phyloP scores from a whole-genome alignment of 1,140 invertebrate genomes.

The Cataglyphis hispanica region DNA sequence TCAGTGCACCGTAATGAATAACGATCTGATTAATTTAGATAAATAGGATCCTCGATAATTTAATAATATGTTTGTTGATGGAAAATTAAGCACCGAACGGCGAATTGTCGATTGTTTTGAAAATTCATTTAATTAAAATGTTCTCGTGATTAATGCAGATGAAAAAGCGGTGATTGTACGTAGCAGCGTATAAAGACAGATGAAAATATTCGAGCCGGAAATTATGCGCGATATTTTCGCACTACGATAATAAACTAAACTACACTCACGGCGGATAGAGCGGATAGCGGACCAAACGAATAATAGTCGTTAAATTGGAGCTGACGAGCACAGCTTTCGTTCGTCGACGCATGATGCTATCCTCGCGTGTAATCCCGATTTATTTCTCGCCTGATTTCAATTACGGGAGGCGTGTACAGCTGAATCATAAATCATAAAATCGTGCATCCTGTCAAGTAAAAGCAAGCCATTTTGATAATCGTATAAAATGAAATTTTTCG shows the following conservation, averaged over 20 bases:
- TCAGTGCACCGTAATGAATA: neutral
- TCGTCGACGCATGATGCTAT: conserved; percentile 40
- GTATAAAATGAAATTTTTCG: neutral
- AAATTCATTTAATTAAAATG: conserved; percentile 31
- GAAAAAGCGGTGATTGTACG: too few species aligned
- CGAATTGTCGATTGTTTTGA: neutral
- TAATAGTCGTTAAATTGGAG: conserved; percentile 72
- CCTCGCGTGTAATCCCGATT: conserved; percentile 65
- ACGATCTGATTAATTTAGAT: conserved; percentile 29
- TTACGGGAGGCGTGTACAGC: conserved; percentile 12
- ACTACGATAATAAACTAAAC: conserved; percentile 65
- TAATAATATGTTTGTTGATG: neutral
- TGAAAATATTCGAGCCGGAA: conserved; percentile 55
- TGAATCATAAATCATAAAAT: conserved; percentile 46
- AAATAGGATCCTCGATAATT: neutral
- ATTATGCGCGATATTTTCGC: conserved; percentile 64
- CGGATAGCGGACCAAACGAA: conserved; percentile 61
- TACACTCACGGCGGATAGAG: conserved; percentile 3
- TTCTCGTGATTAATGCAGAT: conserved; percentile 28
- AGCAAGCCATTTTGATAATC: conserved; percentile 11
- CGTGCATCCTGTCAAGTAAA: neutral
- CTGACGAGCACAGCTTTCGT: conserved; percentile 60
- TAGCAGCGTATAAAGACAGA: neutral
- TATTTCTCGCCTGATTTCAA: conserved; percentile 68
- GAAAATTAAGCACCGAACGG: neutral